Evolutionary conservation across 2,797 vertebrate species (phyloP).

Genomic region (Silurus aristotelis): DNA sequence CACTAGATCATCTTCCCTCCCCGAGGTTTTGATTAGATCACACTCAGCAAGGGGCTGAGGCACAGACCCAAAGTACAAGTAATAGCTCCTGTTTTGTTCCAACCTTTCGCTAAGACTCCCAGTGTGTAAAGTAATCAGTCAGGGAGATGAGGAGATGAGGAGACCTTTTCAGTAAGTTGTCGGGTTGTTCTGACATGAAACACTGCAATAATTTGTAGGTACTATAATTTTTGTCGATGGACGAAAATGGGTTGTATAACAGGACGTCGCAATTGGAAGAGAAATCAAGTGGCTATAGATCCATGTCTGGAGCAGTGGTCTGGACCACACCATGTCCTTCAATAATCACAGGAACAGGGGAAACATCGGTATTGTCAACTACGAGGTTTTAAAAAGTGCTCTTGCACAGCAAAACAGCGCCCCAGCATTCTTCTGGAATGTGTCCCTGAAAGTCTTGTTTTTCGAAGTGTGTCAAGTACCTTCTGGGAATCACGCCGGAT

Average conservation of each 20-base stretch:
- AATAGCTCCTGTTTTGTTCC: constrained; percentile 21
- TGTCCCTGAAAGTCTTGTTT: no score
- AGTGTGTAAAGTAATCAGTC: constrained; percentile 19
- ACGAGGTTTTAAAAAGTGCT: no score
- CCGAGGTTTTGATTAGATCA: constrained; percentile 31
- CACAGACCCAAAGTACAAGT: constrained; percentile 19
- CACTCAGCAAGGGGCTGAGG: constrained; percentile 10
- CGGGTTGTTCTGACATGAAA: background rate
- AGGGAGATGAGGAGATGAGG: background rate
- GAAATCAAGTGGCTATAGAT: background rate
- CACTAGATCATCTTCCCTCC: constrained; percentile 29
- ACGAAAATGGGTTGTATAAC: no score
- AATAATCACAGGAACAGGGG: no score
- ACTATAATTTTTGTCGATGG: background rate
- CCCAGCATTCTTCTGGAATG: no score
- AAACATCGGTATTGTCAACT: no score
- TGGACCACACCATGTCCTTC: background rate
- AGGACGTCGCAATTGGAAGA: no score
- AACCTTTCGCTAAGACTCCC: background rate
- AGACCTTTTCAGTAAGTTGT: background rate
- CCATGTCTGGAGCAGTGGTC: background rate
- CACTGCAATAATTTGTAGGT: constrained; percentile 5
- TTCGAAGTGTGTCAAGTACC: no score
- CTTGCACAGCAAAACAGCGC: no score
- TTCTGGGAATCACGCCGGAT: no score